Conservation (phyloP, 2,888 invertebrate species). For the Nyleta sp. region DNA sequence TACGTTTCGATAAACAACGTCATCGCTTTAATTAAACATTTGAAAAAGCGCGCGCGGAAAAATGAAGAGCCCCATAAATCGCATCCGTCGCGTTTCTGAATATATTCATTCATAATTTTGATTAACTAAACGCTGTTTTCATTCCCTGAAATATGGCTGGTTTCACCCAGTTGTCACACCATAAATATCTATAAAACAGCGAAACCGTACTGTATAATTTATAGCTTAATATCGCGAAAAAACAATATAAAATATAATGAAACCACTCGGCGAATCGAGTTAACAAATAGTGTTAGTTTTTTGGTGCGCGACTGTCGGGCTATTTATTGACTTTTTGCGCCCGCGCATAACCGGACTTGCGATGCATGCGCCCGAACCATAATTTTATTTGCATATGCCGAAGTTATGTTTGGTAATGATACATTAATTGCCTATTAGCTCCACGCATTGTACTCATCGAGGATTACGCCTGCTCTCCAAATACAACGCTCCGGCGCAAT, state of each 20-base stretch:
- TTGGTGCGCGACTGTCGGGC: neutral
- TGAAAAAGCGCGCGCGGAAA: neutral
- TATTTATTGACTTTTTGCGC: neutral
- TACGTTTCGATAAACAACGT: neutral
- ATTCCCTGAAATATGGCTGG: conserved; percentile 36
- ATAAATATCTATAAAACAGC: conserved; percentile 42
- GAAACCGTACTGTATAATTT: conserved; percentile 15
- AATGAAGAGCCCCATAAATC: conserved; percentile 26
- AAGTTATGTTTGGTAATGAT: conserved; percentile 22
- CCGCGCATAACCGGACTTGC: neutral
- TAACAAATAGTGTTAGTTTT: conserved; percentile 13
- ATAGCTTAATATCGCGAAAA: conserved; percentile 23
- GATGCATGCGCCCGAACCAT: neutral
- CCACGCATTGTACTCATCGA: conserved; percentile 29
- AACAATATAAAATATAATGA: conserved; percentile 31
- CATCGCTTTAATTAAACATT: conserved; percentile 15
- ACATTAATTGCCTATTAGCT: conserved; percentile 35
- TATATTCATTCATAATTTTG: conserved; percentile 46
- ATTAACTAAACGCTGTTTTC: conserved; percentile 45
- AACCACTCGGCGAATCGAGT: conserved; percentile 14
- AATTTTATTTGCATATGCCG: conserved; percentile 7
- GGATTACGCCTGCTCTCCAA: neutral
- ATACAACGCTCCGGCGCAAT: conserved; percentile 3
- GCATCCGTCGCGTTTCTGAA: conserved; percentile 22
- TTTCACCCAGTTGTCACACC: conserved; percentile 35